Evolutionary conservation across 2,888 invertebrate species (phyloP), one percentile per base, ranked within the genome.

Genomic region (Cryptocephalus primarius): DNA sequence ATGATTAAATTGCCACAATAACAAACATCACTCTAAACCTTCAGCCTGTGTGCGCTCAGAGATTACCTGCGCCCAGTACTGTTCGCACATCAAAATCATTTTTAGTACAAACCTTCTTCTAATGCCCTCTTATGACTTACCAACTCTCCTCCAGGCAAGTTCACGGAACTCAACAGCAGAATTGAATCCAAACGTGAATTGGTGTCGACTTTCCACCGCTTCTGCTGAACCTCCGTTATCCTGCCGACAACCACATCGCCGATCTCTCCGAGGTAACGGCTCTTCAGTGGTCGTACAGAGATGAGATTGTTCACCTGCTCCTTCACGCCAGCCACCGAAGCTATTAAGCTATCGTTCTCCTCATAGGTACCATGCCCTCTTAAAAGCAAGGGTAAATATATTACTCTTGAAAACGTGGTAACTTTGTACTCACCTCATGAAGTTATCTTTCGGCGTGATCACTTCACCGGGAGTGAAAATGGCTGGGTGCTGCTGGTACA

Each of bases 311-410:
- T 97, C 0, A 97, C 92, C 73, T 88, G 85, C 64, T 94, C 89
- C 64, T 93, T 85, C 12, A 89, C 82, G 22, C 99, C 99, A 36
- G 95, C 95, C 1, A 97, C 91, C 1, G 96, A 93, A 0, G 97
- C 85, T 68, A 89, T 84, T 36, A 97, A 76, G 42, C 78, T 78
- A 34, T 88, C 88, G 48, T 85, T 83, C 59, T 85, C 85, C 45
- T 87, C 82, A 62, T 92, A 96, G 0, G 97, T 97, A 38, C 97
- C 99, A 74, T 99, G 97, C 1, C 97, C 97, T 61, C 96, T 95
- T 59, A 46, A 57, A 57, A 42, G 22, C 3, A 42, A 40, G 32
- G 22, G 22, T 36, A 11, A 36, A 4, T 36, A 12, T 36, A 34
- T n/a, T 13, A 33, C 34, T 22, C 32, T 8, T 22, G 41, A 44